A percentile compares a stretch with the other conserved stretches of the same genome.
Evolutionary conservation across 2,113 vertebrate species (phyloP).

Genomic region (Verasper variegatus): DNA sequence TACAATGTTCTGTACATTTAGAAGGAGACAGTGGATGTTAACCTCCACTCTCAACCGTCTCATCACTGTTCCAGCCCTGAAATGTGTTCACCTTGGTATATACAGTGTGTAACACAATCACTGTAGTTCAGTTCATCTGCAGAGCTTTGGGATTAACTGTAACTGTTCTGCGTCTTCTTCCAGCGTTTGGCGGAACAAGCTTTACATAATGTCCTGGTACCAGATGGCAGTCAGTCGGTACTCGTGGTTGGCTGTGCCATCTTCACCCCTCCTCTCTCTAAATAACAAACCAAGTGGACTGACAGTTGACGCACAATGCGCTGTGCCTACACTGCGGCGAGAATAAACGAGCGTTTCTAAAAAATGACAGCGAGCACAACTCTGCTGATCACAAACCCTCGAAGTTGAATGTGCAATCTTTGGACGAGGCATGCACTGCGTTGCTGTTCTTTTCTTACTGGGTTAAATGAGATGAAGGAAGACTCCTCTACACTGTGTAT

Average conservation of each 20-base stretch:
- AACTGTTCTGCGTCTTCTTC: constrained; percentile 29
- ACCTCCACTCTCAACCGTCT: constrained; percentile 12
- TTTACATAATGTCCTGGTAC: constrained; percentile 51
- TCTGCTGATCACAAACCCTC: constrained; percentile 4
- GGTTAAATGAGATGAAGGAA: constrained; percentile 10
- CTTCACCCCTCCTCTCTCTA: constrained; percentile 24
- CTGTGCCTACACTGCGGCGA: background rate
- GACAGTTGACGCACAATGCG: constrained; percentile 56
- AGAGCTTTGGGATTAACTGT: constrained; percentile 43
- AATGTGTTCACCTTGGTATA: constrained; percentile 23
- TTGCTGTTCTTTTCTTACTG: constrained; percentile 37
- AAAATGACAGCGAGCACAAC: background rate
- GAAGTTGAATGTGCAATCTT: constrained; percentile 31
- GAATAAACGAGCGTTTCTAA: constrained; percentile 18
- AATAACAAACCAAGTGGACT: constrained; percentile 38
- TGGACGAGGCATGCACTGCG: constrained; percentile 40
- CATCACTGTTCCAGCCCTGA: constrained; percentile 22
- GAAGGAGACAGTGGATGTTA: constrained; percentile 8
- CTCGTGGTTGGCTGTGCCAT: constrained; percentile 18
- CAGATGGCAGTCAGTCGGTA: constrained; percentile 73
- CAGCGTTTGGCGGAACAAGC: constrained; percentile 18
- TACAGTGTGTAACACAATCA: constrained; percentile 36
- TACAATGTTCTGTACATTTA: constrained; percentile 60
- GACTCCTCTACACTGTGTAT: background rate
- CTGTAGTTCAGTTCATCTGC: constrained; percentile 5